A percentile compares a stretch with the other conserved stretches of the same genome.
Conservation (phyloP, 2,888 invertebrate genomes). For the Drosophila meridiana region DNA sequence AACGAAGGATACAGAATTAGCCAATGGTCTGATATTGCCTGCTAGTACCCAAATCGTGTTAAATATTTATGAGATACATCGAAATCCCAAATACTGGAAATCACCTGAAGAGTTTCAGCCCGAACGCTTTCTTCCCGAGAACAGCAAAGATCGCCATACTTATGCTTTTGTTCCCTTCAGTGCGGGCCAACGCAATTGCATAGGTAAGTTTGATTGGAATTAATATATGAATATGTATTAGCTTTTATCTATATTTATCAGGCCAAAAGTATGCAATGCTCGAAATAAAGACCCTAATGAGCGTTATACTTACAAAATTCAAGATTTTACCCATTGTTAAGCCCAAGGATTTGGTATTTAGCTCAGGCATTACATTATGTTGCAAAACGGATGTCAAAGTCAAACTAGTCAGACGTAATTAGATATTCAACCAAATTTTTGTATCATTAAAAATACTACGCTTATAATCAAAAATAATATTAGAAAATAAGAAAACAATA, state of each 20-base stretch:
- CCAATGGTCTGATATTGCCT: constrained; percentile 75
- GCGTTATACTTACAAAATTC: constrained; percentile 66
- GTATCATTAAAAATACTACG: background rate
- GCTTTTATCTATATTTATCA: background rate
- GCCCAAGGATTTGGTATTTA: constrained; percentile 46
- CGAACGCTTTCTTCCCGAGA: constrained; percentile 85
- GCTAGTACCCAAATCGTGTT: constrained; percentile 64
- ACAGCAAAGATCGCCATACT: constrained; percentile 74
- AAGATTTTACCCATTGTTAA: constrained; percentile 54
- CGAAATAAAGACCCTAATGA: constrained; percentile 76
- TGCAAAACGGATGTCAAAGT: constrained; percentile 53
- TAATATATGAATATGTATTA: background rate
- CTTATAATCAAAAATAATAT: background rate
- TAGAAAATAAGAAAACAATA: background rate
- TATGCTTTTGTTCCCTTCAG: constrained; percentile 83
- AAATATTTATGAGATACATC: constrained; percentile 76
- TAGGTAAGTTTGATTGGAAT: constrained; percentile 57
- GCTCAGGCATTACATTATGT: constrained; percentile 48
- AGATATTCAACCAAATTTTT: background rate
- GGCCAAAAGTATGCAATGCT: constrained; percentile 79
- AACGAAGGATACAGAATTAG: constrained; percentile 78
- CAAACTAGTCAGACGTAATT: constrained; percentile 51
- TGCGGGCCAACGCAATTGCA: constrained; percentile 84
- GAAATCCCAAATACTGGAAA: constrained; percentile 72
- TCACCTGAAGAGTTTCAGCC: constrained; percentile 77